These are phyloP conservation scores for Pristiophorus japonicus DNA, from an alignment of 2,113 vertebrate species.

Conservation along the genomic window DNA sequence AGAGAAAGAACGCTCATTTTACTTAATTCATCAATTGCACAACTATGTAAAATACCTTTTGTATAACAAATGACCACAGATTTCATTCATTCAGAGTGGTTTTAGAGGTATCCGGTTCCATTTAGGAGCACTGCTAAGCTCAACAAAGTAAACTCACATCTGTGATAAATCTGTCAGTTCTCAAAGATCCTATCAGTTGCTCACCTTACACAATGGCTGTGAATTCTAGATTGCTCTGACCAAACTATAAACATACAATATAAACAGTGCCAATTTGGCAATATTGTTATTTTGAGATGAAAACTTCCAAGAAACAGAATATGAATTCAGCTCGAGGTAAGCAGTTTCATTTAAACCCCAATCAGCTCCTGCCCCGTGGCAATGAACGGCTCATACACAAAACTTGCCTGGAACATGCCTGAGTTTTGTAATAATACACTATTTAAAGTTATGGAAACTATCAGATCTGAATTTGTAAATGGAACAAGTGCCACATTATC, in stretches of 20 bases:
- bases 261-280: conserved; percentile 26
- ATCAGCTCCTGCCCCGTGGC: background rate
- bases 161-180: conserved; percentile 24
- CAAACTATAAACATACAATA: background rate
- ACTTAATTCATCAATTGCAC: conserved; percentile 3
- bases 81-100: conserved; percentile 25
- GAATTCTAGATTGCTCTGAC: conserved; percentile 15
- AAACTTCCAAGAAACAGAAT: conserved; percentile 5
- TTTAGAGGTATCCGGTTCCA: background rate
- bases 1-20: background rate
- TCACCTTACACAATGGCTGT: background rate
- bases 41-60: background rate
- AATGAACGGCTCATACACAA: background rate
- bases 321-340: background rate
- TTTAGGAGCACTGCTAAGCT: conserved; percentile 10
- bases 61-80: background rate
- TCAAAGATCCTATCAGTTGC: conserved; percentile 2
- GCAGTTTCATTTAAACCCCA: conserved; percentile 8
- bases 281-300: conserved; percentile 11
- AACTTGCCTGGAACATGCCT: conserved; percentile 1
- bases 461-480: conserved; percentile 6
- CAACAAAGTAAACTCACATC: conserved; percentile 33
- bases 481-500: conserved; percentile 15
- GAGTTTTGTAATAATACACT: background rate
- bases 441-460: conserved; percentile 10